Percentiles rank a stretch among this genome's conserved stretches.
These are phyloP conservation scores for Metaphire vulgaris DNA, from an alignment of 1,140 invertebrate species.

Conservation along the genomic window DNA sequence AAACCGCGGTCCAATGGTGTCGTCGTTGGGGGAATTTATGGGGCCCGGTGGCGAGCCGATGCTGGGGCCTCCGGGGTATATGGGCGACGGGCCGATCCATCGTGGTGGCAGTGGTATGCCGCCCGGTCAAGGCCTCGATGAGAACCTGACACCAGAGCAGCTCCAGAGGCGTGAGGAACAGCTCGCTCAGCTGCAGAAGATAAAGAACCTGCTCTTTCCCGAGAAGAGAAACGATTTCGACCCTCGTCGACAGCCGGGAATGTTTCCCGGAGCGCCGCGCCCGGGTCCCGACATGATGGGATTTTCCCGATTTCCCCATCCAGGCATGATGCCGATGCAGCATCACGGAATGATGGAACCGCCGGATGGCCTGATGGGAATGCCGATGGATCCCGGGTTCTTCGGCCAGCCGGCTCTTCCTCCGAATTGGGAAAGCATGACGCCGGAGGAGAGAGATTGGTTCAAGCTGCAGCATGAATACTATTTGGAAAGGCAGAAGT, in stretches of 20 bases:
- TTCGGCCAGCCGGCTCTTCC: constrained; percentile 27
- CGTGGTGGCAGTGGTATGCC: constrained; percentile 23
- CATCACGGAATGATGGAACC: neutral
- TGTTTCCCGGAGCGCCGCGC: constrained; percentile 19
- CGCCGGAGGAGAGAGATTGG: constrained; percentile 60
- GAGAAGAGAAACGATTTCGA: constrained; percentile 53
- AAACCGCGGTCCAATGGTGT: constrained; percentile 14
- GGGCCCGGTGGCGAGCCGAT: constrained; percentile 35
- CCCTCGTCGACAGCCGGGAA: constrained; percentile 27
- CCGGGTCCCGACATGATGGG: constrained; percentile 20
- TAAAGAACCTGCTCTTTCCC: constrained; percentile 84
- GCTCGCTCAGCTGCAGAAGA: constrained; percentile 79
- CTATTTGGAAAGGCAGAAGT: constrained; percentile 42
- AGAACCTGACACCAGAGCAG: constrained; percentile 92
- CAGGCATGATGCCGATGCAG: constrained; percentile 1
- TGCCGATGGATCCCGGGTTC: constrained; percentile 6
- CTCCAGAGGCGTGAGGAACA: constrained; percentile 85
- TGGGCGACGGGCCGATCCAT: constrained; percentile 31
- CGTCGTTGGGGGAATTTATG: constrained; percentile 32
- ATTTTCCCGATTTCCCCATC: constrained; percentile 12
- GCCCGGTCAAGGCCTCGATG: constrained; percentile 57
- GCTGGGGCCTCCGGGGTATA: constrained; percentile 32
- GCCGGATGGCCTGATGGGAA: constrained; percentile 1
- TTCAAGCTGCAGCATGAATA: constrained; percentile 68
- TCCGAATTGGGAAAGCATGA: constrained; percentile 38